Conservation (phyloP, 2,888 invertebrate species). For the Oligia latruncula region DNA sequence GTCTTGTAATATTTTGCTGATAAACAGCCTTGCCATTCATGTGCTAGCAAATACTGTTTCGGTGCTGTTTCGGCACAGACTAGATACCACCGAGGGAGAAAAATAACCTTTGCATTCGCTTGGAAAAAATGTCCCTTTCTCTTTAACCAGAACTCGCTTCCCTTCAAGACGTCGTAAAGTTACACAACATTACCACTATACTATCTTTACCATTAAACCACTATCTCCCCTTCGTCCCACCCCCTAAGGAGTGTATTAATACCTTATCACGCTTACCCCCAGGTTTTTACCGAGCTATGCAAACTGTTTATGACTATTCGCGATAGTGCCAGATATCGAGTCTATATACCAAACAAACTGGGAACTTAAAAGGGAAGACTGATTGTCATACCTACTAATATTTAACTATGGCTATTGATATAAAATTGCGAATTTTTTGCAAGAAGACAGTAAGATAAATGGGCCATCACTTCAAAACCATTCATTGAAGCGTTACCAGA, state of each 20-base stretch:
- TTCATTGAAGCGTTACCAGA: not conserved
- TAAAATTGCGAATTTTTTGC: not conserved
- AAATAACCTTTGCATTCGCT: not conserved
- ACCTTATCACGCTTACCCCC: constrained; percentile 55
- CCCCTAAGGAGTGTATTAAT: constrained; percentile 22
- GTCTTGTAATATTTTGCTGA: too few species aligned
- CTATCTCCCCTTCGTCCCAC: constrained; percentile 46
- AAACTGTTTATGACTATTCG: constrained; percentile 52
- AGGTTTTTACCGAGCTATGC: constrained; percentile 62
- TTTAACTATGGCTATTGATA: not conserved
- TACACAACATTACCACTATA: constrained; percentile 53
- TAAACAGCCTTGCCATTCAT: too few species aligned
- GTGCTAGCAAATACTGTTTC: too few species aligned
- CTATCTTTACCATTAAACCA: constrained; percentile 59
- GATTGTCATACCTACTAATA: not conserved
- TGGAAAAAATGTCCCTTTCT: constrained; percentile 7
- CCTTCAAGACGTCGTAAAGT: constrained; percentile 54
- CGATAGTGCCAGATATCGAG: constrained; percentile 37
- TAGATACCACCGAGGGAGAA: not conserved
- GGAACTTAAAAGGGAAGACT: not conserved
- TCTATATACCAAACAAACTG: constrained; percentile 2
- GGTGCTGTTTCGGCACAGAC: too few species aligned
- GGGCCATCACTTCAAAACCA: not conserved
- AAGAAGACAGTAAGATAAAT: not conserved
- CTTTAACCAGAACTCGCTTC: not conserved